Base-by-base conservation (phyloP, 2,888 invertebrate species). In the Drosophila falleni region DNA sequence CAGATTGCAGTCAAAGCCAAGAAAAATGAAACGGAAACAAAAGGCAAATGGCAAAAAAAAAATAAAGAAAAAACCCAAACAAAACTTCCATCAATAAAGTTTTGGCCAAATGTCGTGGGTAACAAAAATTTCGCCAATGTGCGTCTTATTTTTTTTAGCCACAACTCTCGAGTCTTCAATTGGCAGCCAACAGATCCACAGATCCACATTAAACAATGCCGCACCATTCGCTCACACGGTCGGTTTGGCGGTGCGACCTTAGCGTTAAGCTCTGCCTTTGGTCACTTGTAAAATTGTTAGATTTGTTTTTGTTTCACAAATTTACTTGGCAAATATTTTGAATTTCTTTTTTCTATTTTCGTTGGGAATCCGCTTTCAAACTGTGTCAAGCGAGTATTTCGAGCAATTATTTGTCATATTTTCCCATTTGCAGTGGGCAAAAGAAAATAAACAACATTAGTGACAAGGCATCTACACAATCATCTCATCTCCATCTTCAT, bases 351-450 rank as follows among this genome's bases (percentile, higher is more conserved):
- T 65, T 59, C 49, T 58, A 29, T 42, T 62, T 62, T 62, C 51
- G 15, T 33, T 26, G 41, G 50, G 44, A 33, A 55, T 63, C 59
- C 51, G 63, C 58, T 46, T 29, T 56, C 59, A 81, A 90, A 80
- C 86, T 89, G 78, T 89, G 89, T 89, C 89, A 89, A 83, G 88
- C 88, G 81, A 77, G 71, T 62, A 75, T 83, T 89, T 80, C 62
- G 59, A 73, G 75, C 70, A 75, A 80, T 89, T 90, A 81, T 88
- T 85, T 90, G 89, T 82, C 85, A 82, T 79, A 84, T 87, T 87
- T 89, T 77, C 73, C 71, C 70, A 62, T 74, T 66, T 70, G 67
- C 50, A 49, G 64, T 58, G 63, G 19, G 5, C 35, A 76, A 85
- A 82, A 73, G 69, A 87, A 85, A 83, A 83, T 68, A 87, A 85